Conservation (phyloP, 2,888 invertebrate species). For the Calameuta idolon region DNA sequence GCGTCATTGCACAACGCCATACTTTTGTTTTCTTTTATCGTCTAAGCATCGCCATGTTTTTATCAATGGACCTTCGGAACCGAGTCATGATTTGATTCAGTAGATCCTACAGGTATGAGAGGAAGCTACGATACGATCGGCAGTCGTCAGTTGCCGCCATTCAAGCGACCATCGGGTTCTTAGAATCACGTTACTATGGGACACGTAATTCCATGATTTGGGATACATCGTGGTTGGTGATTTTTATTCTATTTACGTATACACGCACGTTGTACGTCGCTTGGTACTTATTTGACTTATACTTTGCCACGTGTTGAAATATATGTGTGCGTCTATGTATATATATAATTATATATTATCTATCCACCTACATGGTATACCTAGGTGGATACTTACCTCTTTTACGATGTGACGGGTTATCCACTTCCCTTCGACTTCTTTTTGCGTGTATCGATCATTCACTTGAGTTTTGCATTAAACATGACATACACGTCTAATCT, state of each 20-base stretch:
- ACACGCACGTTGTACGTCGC: background rate
- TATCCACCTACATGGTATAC: background rate
- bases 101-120: background rate
- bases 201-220: background rate
- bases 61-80: conserved; percentile 1
- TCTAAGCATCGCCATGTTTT: background rate
- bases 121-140: conserved; percentile 8
- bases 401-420: background rate
- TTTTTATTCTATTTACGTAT: background rate
- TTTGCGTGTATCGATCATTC: background rate
- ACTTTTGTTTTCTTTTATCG: background rate
- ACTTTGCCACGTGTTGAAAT: background rate
- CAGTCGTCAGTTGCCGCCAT: background rate
- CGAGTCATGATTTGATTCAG: conserved; percentile 4
- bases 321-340: background rate
- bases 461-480: background rate
- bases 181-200: background rate
- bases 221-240: background rate
- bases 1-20: background rate
- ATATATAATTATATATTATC: background rate
- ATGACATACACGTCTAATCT: background rate
- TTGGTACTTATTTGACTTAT: background rate
- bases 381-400: background rate
- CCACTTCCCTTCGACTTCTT: background rate
- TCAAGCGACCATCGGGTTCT: background rate